These are phyloP conservation scores for Dynastes maya DNA, from an alignment of 2,888 invertebrate species.

Conservation along the genomic window DNA sequence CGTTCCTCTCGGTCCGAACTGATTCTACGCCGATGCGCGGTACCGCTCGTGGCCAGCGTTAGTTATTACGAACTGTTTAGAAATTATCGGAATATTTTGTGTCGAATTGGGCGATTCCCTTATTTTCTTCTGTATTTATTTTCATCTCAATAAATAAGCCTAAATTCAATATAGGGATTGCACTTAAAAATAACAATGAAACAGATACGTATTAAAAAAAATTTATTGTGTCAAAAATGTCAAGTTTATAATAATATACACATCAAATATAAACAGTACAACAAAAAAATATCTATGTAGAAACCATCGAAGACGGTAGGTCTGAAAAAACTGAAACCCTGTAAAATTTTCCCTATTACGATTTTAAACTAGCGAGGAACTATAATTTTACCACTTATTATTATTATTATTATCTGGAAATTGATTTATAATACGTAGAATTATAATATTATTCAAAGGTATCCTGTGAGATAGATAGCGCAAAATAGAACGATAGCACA, in stretches of 20 bases:
- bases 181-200: neutral
- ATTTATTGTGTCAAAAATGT: slow-evolving; percentile 53
- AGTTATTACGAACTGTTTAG: too few relatives aligned
- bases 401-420: slow-evolving; percentile 5
- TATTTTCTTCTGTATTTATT: too few relatives aligned
- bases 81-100: too few relatives aligned
- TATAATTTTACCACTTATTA: slow-evolving; percentile 35
- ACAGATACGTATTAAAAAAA: slow-evolving; percentile 48
- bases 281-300: slow-evolving; percentile 37
- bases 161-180: slow-evolving; percentile 64
- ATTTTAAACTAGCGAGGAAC: slow-evolving; percentile 38
- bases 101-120: too few relatives aligned
- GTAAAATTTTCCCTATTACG: slow-evolving; percentile 24
- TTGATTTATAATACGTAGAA: slow-evolving; percentile 13
- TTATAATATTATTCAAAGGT: slow-evolving; percentile 3
- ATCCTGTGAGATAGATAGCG: neutral
- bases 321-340: slow-evolving; percentile 22
- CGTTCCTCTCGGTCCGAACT: too few relatives aligned
- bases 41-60: too few relatives aligned
- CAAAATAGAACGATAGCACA: neutral
- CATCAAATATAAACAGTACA: slow-evolving; percentile 47
- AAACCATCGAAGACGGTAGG: slow-evolving; percentile 30
- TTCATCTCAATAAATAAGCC: slow-evolving; percentile 54
- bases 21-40: too few relatives aligned
- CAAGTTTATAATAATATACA: slow-evolving; percentile 50